A percentile compares a stretch with the other conserved stretches of the same genome.
phyloP scores from a whole-genome alignment of 1,140 invertebrate species.

The Cyphomyrmex costatus region DNA sequence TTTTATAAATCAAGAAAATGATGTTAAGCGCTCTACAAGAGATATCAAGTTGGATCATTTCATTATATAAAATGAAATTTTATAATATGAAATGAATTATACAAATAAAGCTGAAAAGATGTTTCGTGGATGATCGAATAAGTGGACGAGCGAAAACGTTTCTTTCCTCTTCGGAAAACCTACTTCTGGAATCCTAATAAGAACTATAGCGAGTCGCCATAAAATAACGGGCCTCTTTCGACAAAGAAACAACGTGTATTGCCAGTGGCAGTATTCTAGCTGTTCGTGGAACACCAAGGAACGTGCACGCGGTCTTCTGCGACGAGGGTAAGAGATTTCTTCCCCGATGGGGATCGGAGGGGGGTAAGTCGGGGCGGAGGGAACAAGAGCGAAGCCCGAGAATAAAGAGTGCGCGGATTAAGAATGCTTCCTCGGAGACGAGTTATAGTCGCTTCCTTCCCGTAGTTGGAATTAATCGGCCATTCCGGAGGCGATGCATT shows the following conservation, averaged over 20 bases:
- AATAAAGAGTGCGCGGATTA: slow-evolving; percentile 86
- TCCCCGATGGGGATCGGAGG: slow-evolving; percentile 68
- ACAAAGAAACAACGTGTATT: slow-evolving; percentile 81
- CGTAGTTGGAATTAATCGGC: slow-evolving; percentile 86
- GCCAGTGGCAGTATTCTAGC: slow-evolving; percentile 79
- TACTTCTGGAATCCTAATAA: slow-evolving; percentile 80
- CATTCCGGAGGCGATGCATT: slow-evolving; percentile 85
- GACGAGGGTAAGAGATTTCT: slow-evolving; percentile 78
- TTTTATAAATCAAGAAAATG: not conserved
- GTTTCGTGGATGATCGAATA: not conserved
- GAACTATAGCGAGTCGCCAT: slow-evolving; percentile 74
- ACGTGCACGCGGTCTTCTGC: slow-evolving; percentile 49
- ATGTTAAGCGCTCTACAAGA: not conserved
- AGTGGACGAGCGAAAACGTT: slow-evolving; percentile 23
- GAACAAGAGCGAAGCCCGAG: slow-evolving; percentile 73
- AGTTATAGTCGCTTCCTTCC: slow-evolving; percentile 86
- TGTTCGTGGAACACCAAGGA: slow-evolving; percentile 76
- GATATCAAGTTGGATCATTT: not conserved
- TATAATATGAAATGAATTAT: not conserved
- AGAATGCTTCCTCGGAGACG: slow-evolving; percentile 86
- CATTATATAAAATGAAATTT: not conserved
- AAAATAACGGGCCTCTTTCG: slow-evolving; percentile 79
- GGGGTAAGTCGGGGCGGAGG: slow-evolving; percentile 50
- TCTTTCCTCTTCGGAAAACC: slow-evolving; percentile 69
- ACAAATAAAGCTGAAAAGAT: not conserved